A percentile compares a stretch with the other conserved stretches of the same genome.
phyloP scores from a whole-genome alignment of 2,888 invertebrate genomes.

The Drosophila tripunctata region DNA sequence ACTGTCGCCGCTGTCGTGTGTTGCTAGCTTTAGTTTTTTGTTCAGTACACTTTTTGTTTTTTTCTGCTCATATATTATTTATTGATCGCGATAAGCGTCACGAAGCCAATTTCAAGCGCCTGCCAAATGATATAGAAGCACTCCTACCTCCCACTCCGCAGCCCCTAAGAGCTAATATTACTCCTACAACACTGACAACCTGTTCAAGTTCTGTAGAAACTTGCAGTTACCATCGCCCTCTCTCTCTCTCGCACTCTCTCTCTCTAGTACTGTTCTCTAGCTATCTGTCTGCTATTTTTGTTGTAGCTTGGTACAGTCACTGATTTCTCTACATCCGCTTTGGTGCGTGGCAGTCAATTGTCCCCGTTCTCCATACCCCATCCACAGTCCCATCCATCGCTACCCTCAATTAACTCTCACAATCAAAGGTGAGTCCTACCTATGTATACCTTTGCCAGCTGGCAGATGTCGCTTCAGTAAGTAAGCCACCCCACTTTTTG shows the following conservation, averaged over 20 bases:
- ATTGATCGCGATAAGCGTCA: slow-evolving; percentile 84
- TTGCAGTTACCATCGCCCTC: slow-evolving; percentile 15
- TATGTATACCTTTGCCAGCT: slow-evolving; percentile 47
- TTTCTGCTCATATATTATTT: slow-evolving; percentile 81
- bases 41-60: slow-evolving; percentile 26
- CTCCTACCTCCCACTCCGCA: slow-evolving; percentile 4
- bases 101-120: slow-evolving; percentile 81
- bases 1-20: slow-evolving; percentile 54
- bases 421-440: slow-evolving; percentile 59
- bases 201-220: slow-evolving; percentile 2
- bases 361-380: neutral
- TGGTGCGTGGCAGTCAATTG: slow-evolving; percentile 65
- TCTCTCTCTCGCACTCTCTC: neutral
- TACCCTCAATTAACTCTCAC: slow-evolving; percentile 65
- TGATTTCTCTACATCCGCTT: slow-evolving; percentile 56
- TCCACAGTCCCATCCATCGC: neutral
- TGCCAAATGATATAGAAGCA: slow-evolving; percentile 67
- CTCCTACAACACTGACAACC: neutral
- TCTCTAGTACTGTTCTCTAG: neutral
- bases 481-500: slow-evolving; percentile 60
- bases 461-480: slow-evolving; percentile 60
- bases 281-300: neutral
- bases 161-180: neutral
- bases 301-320: slow-evolving; percentile 41
- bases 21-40: slow-evolving; percentile 3